phyloP scores from a whole-genome alignment of 1,140 invertebrate species.

The Bombus breviceps region DNA sequence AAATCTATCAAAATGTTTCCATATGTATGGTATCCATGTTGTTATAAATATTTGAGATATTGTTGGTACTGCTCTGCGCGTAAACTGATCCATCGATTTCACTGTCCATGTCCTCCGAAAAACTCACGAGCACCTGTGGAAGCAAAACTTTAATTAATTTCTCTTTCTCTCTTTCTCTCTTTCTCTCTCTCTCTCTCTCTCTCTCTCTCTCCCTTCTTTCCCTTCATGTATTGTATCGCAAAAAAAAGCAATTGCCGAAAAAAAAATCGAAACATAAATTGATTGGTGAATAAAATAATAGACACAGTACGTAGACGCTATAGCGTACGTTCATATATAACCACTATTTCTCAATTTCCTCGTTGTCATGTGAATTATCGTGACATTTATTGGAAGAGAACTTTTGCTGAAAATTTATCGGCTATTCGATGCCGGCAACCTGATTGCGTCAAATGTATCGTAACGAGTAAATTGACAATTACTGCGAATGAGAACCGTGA shows the following conservation, averaged over 20 bases:
- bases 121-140: slow-evolving; percentile 77
- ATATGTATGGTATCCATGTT: slow-evolving; percentile 75
- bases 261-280: not conserved
- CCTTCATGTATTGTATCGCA: not conserved
- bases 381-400: slow-evolving; percentile 1
- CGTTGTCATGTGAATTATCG: not conserved
- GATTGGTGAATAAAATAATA: not conserved
- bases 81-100: slow-evolving; percentile 53
- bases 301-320: not conserved
- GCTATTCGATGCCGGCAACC: not conserved
- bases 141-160: not conserved
- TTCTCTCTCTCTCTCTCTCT: not conserved
- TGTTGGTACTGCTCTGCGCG: slow-evolving; percentile 60
- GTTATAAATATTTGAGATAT: slow-evolving; percentile 67
- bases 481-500: slow-evolving; percentile 36
- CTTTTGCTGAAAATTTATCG: slow-evolving; percentile 12
- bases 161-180: not conserved
- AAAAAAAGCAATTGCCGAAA: not conserved
- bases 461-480: slow-evolving; percentile 48
- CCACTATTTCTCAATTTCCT: not conserved
- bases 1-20: slow-evolving; percentile 70
- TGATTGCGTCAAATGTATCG: not conserved
- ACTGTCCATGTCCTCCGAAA: slow-evolving; percentile 76
- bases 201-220: not conserved
- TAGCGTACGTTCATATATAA: not conserved